phyloP scores from a whole-genome alignment of 1,140 invertebrate species.

The Procambarus clarkii region DNA sequence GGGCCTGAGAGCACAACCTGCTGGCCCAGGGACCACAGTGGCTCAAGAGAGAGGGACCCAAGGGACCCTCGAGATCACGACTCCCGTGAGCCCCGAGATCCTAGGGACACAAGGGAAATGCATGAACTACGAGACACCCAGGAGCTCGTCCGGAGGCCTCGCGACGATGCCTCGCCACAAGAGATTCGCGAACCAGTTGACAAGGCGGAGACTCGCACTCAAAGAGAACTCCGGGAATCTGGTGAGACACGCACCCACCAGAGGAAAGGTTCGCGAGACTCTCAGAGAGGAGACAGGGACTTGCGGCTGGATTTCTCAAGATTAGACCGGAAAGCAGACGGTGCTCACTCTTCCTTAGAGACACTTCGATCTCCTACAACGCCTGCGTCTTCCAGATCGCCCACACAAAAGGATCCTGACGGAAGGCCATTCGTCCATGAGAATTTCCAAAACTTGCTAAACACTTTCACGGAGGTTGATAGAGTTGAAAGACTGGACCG shows the following conservation, averaged over 20 bases:
- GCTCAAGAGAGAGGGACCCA: constrained; percentile 51
- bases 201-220: constrained; percentile 12
- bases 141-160: neutral
- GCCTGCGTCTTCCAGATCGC: constrained; percentile 42
- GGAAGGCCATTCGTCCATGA: constrained; percentile 59
- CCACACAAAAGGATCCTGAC: constrained; percentile 51
- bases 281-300: constrained; percentile 62
- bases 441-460: constrained; percentile 69
- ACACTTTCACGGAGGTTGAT: constrained; percentile 67
- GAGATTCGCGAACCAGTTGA: constrained; percentile 11
- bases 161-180: neutral
- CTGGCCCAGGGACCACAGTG: constrained; percentile 49
- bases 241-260: constrained; percentile 58
- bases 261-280: constrained; percentile 50
- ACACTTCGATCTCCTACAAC: constrained; percentile 43
- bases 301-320: constrained; percentile 47
- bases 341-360: constrained; percentile 4
- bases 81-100: neutral
- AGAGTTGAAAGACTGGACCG: constrained; percentile 36
- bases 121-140: neutral
- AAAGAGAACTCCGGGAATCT: constrained; percentile 36
- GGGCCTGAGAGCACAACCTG: constrained; percentile 7
- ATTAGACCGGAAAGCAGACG: constrained; percentile 21
- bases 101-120: constrained; percentile 15
- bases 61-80: constrained; percentile 43